A percentile compares a stretch with the other conserved stretches of the same genome.
Conservation (phyloP, 2,888 invertebrate genomes). For the Cryptocephalus primarius region DNA sequence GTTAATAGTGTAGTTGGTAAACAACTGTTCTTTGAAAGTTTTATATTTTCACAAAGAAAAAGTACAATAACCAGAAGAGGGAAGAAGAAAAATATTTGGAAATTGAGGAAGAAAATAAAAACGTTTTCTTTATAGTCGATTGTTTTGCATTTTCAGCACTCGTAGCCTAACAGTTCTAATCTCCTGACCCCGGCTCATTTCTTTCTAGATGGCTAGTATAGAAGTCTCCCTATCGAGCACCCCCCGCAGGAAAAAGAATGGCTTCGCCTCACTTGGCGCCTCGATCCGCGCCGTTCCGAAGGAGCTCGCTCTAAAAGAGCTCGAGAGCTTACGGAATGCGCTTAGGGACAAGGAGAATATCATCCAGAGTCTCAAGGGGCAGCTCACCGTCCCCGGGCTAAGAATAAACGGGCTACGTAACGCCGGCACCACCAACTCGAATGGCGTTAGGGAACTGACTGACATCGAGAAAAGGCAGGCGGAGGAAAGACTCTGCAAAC, state of each 20-base stretch:
- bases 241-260: slow-evolving; percentile 48
- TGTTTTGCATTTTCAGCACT: too few relatives aligned
- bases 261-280: slow-evolving; percentile 27
- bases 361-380: slow-evolving; percentile 65
- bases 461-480: slow-evolving; percentile 47
- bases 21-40: too few relatives aligned
- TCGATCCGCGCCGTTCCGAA: slow-evolving; percentile 31
- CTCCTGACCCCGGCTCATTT: not conserved
- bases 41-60: too few relatives aligned
- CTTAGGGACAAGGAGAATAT: slow-evolving; percentile 72
- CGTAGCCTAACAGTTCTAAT: too few relatives aligned
- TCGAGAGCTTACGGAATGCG: slow-evolving; percentile 59
- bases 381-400: slow-evolving; percentile 46
- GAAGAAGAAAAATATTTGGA: too few relatives aligned
- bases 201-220: slow-evolving; percentile 66
- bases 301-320: slow-evolving; percentile 45
- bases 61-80: too few relatives aligned
- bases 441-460: slow-evolving; percentile 33
- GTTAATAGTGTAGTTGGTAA: too few relatives aligned
- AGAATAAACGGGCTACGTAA: slow-evolving; percentile 20
- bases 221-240: slow-evolving; percentile 65
- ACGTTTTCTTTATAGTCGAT: too few relatives aligned
- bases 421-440: slow-evolving; percentile 17
- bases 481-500: slow-evolving; percentile 48
- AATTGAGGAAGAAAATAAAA: too few relatives aligned